Percentiles rank a stretch among this genome's conserved stretches.
Evolutionary conservation across 2,888 invertebrate species (phyloP).

Genomic region (Encarsia formosa): DNA sequence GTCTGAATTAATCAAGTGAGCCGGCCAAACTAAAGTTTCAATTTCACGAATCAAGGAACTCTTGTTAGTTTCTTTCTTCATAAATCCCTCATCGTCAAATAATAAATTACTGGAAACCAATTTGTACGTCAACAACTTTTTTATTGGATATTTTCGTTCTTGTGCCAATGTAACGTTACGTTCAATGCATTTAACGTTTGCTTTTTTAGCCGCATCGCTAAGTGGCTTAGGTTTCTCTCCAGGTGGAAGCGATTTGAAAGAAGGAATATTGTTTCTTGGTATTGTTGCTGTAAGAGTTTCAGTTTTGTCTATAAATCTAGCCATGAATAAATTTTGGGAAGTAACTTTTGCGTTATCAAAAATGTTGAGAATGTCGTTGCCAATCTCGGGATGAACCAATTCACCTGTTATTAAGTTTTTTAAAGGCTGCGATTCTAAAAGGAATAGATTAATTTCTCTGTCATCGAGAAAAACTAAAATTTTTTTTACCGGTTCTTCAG

Average conservation of each 20-base stretch:
- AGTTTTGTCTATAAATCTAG: not conserved
- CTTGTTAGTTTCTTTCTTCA: constrained; percentile 2
- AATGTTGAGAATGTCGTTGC: not conserved
- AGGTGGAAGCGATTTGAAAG: not conserved
- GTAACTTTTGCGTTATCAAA: not conserved
- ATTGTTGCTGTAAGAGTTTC: not conserved
- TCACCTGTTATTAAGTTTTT: constrained; percentile 4
- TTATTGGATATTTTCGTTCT: not conserved
- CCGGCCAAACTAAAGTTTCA: not conserved
- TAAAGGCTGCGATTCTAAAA: not conserved
- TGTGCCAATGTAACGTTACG: constrained; percentile 1
- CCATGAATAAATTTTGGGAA: not conserved
- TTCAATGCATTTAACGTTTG: too few relatives aligned
- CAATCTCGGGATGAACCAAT: not conserved
- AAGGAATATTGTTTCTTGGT: not conserved
- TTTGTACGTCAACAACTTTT: not conserved
- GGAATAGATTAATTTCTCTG: not conserved
- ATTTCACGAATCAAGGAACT: not conserved
- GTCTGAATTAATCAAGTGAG: not conserved
- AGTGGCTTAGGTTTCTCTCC: too few relatives aligned
- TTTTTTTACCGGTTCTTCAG: not conserved
- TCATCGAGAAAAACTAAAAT: not conserved
- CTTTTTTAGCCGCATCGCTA: too few relatives aligned
- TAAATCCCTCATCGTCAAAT: not conserved
- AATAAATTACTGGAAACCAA: not conserved